Evolutionary conservation across 2,113 vertebrate genomes (phyloP).

Genomic region (Cacatua alba): DNA sequence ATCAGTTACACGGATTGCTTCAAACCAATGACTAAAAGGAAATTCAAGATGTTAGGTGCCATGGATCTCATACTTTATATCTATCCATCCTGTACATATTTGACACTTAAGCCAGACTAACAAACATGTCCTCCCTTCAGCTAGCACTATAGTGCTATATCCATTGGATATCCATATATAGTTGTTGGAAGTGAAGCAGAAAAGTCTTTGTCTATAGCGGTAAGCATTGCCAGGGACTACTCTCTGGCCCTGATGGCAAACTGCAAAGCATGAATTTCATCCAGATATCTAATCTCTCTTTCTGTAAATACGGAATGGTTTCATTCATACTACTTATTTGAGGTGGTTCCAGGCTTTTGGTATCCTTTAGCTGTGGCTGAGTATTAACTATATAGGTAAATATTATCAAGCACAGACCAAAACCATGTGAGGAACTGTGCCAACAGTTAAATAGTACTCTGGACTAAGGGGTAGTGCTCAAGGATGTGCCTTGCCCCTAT

Average conservation of each 20-base stretch:
- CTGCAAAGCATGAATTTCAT: not conserved
- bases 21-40: not conserved
- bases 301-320: not conserved
- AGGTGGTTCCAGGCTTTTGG: not conserved
- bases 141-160: not conserved
- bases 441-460: not conserved
- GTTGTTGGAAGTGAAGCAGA: not conserved
- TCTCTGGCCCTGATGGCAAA: not conserved
- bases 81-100: not conserved
- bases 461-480: not conserved
- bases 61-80: not conserved
- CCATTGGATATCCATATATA: too few relatives aligned
- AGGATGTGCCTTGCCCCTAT: not conserved
- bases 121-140: not conserved
- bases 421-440: fast-evolving
- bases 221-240: not conserved
- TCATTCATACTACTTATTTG: not conserved
- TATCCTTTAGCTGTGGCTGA: not conserved
- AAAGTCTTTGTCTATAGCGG: not conserved
- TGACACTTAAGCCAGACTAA: not conserved
- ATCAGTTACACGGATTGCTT: fast-evolving
- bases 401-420: not conserved
- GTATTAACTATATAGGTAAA: not conserved
- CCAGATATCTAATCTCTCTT: not conserved
- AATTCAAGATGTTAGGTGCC: not conserved